Percentiles rank a stretch among this genome's conserved stretches.
phyloP scores from a whole-genome alignment of 2,113 vertebrate species.

The Pongo pygmaeus region DNA sequence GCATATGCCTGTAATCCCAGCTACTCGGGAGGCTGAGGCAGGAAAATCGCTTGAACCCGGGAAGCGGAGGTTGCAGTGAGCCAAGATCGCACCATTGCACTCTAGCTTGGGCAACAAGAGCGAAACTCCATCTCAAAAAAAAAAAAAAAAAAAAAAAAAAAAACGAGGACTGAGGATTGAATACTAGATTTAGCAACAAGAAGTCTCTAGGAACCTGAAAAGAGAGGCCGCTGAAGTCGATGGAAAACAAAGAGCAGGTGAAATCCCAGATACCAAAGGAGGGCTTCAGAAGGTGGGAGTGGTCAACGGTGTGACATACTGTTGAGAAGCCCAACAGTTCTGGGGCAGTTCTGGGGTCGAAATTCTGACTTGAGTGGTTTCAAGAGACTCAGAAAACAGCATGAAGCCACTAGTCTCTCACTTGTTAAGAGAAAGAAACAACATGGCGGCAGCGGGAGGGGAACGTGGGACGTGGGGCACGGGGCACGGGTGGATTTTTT shows the following conservation, averaged over 20 bases:
- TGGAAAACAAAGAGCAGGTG: neutral
- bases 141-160: too few species aligned
- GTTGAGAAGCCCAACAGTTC: neutral
- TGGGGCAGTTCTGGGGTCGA: neutral
- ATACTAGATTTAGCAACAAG: neutral
- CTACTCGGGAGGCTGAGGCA: too few species aligned
- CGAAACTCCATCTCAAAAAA: too few species aligned
- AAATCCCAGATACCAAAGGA: neutral
- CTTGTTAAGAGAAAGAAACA: neutral
- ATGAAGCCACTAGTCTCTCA: too few species aligned
- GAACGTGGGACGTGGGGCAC: rapidly evolving
- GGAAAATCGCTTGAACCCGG: too few species aligned
- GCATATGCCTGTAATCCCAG: too few species aligned
- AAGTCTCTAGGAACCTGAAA: neutral
- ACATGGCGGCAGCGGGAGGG: neutral
- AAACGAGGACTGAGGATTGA: neutral
- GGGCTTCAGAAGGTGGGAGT: neutral
- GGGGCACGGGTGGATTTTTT: too few species aligned
- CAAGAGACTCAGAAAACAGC: neutral
- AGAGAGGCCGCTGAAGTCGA: neutral
- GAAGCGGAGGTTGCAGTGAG: too few species aligned
- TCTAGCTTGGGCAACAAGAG: too few species aligned
- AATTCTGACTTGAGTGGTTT: neutral
- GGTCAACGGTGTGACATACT: neutral
- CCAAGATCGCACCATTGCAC: too few species aligned